Base-by-base conservation (phyloP, 2,888 invertebrate species). In the Melinopterus prodromus region DNA sequence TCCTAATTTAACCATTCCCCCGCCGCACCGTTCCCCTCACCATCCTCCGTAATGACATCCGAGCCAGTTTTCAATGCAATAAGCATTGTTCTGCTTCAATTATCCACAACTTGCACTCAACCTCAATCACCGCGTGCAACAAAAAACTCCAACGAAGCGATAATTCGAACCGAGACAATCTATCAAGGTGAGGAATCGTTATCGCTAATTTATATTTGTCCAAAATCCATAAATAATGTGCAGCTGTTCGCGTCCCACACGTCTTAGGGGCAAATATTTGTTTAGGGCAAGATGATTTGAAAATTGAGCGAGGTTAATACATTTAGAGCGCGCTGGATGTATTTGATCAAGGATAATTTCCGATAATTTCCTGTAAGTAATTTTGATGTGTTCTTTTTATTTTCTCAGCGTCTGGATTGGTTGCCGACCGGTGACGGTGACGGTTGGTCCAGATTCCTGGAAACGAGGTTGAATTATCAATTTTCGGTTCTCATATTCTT, bases 161-260 rank as follows among this genome's bases (percentile, higher is more conserved):
- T 53, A 53, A 53, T 53, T 9, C 7, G 53, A 53, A 53, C 12
- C 53, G 53, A 53, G 53, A 53, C 53, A 53, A 53, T 53, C 53
- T 53, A 53, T 53, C 53, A 53, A 53, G 53, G 53, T 53, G 53
- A 53, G 53, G 12, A 81, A 82, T 83, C 83, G 81, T 83, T 83
- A 81, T 82, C 81, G 79, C 81, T 82, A 80, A 79, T 83, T 81
- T 82, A 80, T 83, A 82, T 83, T 82, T 83, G 80, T 83, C 82
- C 80, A 82, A 82, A 80, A 76, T 80, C 80, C 79, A 78, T 81
- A 80, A 82, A 79, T 82, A 82, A 82, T 80, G 82, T 81, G 83
- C 84, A 84, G 84, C 84, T 84, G 84, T 82, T 81, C 77, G 71
- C 81, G 79, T 82, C 82, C 77, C 80, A 83, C 81, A 74, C 37